A percentile compares a stretch with the other conserved stretches of the same genome.
These are phyloP conservation scores for Chalcis sispes DNA, from an alignment of 2,888 invertebrate genomes.

Conservation along the genomic window DNA sequence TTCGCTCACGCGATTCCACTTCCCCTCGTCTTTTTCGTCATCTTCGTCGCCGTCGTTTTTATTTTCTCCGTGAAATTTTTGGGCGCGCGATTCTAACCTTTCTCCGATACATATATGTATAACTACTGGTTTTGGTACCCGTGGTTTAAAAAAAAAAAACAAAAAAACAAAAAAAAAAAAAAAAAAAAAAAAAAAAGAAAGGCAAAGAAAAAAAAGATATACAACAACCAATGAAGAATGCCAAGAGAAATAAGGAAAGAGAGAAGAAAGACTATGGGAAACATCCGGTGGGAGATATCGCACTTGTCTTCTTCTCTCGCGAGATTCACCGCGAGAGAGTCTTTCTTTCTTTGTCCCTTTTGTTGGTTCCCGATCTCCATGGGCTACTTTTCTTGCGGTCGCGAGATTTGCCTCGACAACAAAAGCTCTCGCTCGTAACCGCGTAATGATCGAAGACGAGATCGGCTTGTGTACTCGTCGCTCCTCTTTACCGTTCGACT, in stretches of 20 bases:
- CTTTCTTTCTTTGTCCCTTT: neutral
- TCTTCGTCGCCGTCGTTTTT: neutral
- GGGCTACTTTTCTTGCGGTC: neutral
- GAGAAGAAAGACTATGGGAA: constrained; percentile 55
- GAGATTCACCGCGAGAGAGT: constrained; percentile 9
- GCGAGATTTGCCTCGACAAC: neutral
- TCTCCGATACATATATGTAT: too few species aligned
- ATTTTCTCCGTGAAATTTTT: too few species aligned
- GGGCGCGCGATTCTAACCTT: neutral
- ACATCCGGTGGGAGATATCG: constrained; percentile 54
- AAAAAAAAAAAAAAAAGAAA: constrained; percentile 6
- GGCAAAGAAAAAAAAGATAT: neutral
- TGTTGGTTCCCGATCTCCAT: neutral
- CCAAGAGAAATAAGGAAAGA: too few species aligned
- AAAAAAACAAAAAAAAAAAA: constrained; percentile 14
- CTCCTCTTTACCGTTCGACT: too few species aligned
- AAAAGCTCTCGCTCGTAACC: too few species aligned
- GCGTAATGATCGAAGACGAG: too few species aligned
- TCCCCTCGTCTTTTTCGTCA: too few species aligned
- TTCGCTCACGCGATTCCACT: too few species aligned
- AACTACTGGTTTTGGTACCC: constrained; percentile 52
- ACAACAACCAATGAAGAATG: too few species aligned
- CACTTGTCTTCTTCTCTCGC: neutral
- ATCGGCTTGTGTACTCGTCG: too few species aligned
- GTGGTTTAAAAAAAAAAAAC: neutral